Evolutionary conservation across 2,797 vertebrate species (phyloP), one percentile per base, ranked within the genome.

Genomic region (Squalus acanthias): DNA sequence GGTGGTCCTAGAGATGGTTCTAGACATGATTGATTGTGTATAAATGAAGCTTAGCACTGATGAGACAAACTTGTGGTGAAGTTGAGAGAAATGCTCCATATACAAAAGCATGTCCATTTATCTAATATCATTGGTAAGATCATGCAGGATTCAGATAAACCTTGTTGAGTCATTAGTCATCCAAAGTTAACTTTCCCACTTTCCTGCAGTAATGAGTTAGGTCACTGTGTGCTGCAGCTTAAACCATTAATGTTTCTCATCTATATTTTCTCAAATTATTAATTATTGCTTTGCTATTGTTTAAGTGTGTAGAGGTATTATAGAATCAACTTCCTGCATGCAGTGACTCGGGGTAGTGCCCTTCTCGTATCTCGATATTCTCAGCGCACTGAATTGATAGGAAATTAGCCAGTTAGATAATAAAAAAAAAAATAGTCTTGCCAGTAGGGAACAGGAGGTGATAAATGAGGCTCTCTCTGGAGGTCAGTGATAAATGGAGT

Each of bases 401-500:
- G 22, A 13, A 33, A 65, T n/a, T 2, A 67, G 33, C 5, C n/a
- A 33, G 15, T 39, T 65, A 17, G 6, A 17, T 39, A 39, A 39
- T 39, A 39, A 39, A 39, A 57, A 57, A 57, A 67, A 93, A 39
- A 24, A 46, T 39, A 46, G 20, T 17, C 91, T 69, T 46, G 65
- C 20, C 63, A 46, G 91, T 69, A 39, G 65, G 91, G 17, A 46
- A 93, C n/a, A 69, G 91, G n/a, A 46, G 65, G 39, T 69, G 65
- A 93, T 69, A 69, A 93, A 93, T 69, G 91, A 93, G 46, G n/a
- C 91, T 46, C 65, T 93, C 22, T 33, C n/a, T 39, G 8, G 63
- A 93, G 91, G 63, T 93, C n/a, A 46, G 91, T 93, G 91, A 93
- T 65, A 93, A 93, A 69, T 65, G 65, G 63, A 93, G n/a, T 46